Base-by-base conservation (phyloP, 35 echinoderm and acorn worm species). In the Nesometra sesokonis region DNA sequence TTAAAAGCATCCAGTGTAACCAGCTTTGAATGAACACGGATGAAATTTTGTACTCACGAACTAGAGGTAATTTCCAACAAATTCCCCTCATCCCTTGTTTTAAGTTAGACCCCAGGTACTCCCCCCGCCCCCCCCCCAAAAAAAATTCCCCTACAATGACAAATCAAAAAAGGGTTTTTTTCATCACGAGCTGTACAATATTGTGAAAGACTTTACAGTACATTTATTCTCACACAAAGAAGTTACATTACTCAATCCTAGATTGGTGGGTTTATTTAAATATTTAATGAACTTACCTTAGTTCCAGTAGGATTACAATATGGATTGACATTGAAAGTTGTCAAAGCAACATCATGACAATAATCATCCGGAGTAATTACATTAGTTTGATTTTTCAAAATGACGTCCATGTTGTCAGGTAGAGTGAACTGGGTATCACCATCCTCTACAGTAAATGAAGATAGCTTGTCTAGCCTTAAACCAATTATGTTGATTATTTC, bases 311-410 rank as follows among this genome's bases (percentile, higher is more conserved):
- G 32, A 37, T 90, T 91, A 91, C 94, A 97, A 31, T 82, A 97
- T 77, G 94, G 94, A 82, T 97, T 97, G 47, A 81, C 86, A 40
- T 76, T 57, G 37, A 85, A 97, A 32, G 88, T 90, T 15, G 84
- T 31, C 35, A 97, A 85, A 34, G 90, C 77, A 32, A 93, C 86
- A 40, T 86, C 83, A 47, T 85, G 88, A 83, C 94, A 97, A 31
- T 82, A 32, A 13, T 80, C 46, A 9, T 46, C 84, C 88, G 38
- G 86, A 33, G 32, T 0, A 34, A 43, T 77, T 37, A 29, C 32
- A 15, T 47, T 32, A 35, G 77, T 30, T 21, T 32, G 5, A 78
- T 86, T 39, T 13, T 27, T 5, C 46, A 93, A 37, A 15, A 93
- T 35, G 11, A 43, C 76, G 80, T 93, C 86, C 86, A 97, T 85